Evolutionary conservation across 1,140 invertebrate genomes (phyloP).

Genomic region (Aphaenogaster rudis): DNA sequence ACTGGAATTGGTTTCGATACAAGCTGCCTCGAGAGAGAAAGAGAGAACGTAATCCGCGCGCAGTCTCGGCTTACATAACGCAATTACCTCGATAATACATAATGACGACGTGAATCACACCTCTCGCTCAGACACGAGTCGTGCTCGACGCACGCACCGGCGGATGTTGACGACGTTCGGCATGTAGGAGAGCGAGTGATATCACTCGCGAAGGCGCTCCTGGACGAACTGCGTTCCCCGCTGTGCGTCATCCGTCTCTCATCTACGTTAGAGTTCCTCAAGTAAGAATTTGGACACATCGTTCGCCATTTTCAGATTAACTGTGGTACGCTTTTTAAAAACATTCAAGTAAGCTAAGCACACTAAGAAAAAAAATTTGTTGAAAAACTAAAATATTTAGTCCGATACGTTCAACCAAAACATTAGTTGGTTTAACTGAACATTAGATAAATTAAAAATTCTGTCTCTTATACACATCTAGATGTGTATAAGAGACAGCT

Average conservation of each 20-base stretch:
- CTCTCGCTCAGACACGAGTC: background rate
- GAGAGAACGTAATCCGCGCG: background rate
- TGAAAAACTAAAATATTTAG: no score
- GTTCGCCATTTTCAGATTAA: no score
- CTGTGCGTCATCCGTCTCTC: constrained; percentile 21
- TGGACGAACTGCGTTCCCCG: background rate
- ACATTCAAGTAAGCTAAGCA: no score
- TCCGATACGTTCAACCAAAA: no score
- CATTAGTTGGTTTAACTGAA: no score
- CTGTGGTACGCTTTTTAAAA: no score
- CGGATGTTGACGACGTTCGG: constrained; percentile 13
- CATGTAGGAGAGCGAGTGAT: constrained; percentile 14
- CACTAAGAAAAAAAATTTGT: no score
- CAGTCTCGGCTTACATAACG: constrained; percentile 49
- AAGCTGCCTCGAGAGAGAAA: background rate
- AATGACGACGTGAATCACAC: constrained; percentile 62
- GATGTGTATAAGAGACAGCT: no score
- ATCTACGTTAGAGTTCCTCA: background rate
- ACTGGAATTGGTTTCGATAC: constrained; percentile 20
- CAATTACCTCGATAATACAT: constrained; percentile 55
- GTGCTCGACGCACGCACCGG: background rate
- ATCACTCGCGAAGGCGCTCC: constrained; percentile 36
- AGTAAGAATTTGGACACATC: no score
- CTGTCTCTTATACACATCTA: no score
- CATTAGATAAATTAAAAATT: no score